Evolutionary conservation across 2,888 invertebrate species (phyloP).

Genomic region (Chrysotoxum bicinctum): DNA sequence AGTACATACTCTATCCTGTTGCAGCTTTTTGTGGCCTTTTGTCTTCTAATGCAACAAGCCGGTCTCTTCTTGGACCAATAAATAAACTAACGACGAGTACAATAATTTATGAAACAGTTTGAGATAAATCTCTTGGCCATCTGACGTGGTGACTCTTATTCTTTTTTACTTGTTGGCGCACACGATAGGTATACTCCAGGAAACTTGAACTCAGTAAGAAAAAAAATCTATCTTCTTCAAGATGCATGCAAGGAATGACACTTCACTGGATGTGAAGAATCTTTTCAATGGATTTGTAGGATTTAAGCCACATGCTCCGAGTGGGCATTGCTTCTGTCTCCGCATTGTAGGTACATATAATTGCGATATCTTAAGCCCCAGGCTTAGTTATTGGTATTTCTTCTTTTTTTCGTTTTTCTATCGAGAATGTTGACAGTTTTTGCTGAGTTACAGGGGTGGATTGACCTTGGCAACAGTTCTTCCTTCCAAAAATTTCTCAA

Average conservation of each 20-base stretch:
- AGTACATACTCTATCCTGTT: constrained; percentile 4
- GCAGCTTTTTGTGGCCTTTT: constrained; percentile 41
- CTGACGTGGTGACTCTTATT: neutral
- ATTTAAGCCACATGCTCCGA: constrained; percentile 45
- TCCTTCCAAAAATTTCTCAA: no score
- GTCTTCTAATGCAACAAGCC: constrained; percentile 35
- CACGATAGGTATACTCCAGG: constrained; percentile 19
- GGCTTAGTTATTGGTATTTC: neutral
- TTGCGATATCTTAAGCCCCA: constrained; percentile 9
- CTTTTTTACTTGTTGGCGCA: constrained; percentile 20
- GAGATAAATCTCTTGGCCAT: constrained; percentile 50
- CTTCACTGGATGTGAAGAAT: constrained; percentile 11
- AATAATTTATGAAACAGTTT: constrained; percentile 58
- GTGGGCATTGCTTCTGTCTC: constrained; percentile 33
- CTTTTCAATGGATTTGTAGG: constrained; percentile 55
- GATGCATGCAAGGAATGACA: constrained; percentile 34
- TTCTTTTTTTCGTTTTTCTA: neutral
- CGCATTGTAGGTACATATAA: constrained; percentile 15
- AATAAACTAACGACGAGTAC: constrained; percentile 16
- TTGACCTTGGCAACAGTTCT: no score
- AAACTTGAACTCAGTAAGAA: constrained; percentile 7
- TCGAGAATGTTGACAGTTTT: constrained; percentile 51
- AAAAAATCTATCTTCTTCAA: constrained; percentile 10
- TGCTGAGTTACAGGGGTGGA: neutral
- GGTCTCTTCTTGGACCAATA: neutral